Base-by-base conservation (phyloP, 1,140 invertebrate species). In the Philopotamus ludificatus region DNA sequence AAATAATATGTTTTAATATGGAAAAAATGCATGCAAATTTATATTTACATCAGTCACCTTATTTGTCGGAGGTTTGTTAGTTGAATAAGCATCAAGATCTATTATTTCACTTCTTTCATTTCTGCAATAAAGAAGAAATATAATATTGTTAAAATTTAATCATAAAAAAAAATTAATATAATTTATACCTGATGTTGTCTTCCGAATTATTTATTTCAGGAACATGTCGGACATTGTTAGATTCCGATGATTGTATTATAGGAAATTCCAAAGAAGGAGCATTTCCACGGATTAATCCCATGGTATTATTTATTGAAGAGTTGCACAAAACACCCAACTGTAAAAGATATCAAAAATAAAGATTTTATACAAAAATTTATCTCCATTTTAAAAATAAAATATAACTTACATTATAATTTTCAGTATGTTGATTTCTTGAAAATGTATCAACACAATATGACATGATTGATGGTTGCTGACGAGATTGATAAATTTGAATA, bases 391-490 rank as follows among this genome's bases (percentile, higher is more conserved):
- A 20, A 47, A 8, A 8, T 15, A 8, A 16, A 4, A 47, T 34
- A 34, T 34, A 12, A 34, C 26, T 21, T 42, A 57, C 54, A 21
- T 57, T 57, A 18, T 22, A 7, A 57, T 42, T 9, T 22, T 15
- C 18, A 45, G 10, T 47, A 22, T 60, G 4, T 16, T 60, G 57
- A 47, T 47, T 47, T 26, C 57, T 21, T 26, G 57, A 60, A 16
- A 47, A 60, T 28, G 39, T 15, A 47, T 60, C 57, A 8, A 60
- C 12, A 47, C 57, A 60, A 44, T 41, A 47, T 20, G 57, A 39
- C 21, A 47, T 4, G 28, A 22, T 34, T 25, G 41, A 26, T 8
- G 57, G 44, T 20, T 47, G 57, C 3, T 45, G 44, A 16, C 26
- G 22, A 47, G 57, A 60, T 26, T 60, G 57, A 21, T 47, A 60